Percentiles rank a stretch among this genome's conserved stretches.
Evolutionary conservation across 2,888 invertebrate species (phyloP).

Genomic region (Ochropacha duplaris): DNA sequence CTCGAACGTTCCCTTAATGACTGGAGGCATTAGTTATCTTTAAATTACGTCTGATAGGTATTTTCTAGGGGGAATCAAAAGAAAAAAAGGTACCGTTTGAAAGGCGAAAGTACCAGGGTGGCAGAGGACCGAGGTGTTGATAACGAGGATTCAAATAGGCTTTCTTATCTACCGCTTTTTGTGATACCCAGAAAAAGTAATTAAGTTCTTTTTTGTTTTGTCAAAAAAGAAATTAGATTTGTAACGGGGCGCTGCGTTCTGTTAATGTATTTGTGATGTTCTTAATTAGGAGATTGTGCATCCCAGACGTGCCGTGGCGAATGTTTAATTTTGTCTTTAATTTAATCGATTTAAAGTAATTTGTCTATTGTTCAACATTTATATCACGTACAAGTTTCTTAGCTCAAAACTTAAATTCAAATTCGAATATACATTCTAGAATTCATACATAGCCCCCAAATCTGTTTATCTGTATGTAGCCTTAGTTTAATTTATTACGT

Average conservation of each 20-base stretch:
- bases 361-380: background rate
- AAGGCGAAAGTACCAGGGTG: conserved; percentile 65
- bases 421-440: no score
- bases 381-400: no score
- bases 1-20: conserved; percentile 68
- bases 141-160: conserved; percentile 72
- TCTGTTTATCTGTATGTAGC: no score
- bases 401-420: no score
- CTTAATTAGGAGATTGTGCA: conserved; percentile 60
- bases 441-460: no score
- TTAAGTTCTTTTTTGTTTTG: conserved; percentile 72
- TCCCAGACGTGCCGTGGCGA: conserved; percentile 10
- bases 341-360: background rate
- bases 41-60: conserved; percentile 73
- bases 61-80: conserved; percentile 44
- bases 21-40: conserved; percentile 77
- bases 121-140: conserved; percentile 55
- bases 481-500: no score
- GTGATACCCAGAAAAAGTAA: conserved; percentile 76
- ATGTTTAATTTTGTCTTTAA: conserved; percentile 11
- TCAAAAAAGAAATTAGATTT: conserved; percentile 68
- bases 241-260: conserved; percentile 40
- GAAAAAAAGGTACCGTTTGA: conserved; percentile 56
- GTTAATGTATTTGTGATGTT: conserved; percentile 74
- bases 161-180: conserved; percentile 66